phyloP scores from a whole-genome alignment of 2,888 invertebrate species.

The Coremacera marginata region DNA sequence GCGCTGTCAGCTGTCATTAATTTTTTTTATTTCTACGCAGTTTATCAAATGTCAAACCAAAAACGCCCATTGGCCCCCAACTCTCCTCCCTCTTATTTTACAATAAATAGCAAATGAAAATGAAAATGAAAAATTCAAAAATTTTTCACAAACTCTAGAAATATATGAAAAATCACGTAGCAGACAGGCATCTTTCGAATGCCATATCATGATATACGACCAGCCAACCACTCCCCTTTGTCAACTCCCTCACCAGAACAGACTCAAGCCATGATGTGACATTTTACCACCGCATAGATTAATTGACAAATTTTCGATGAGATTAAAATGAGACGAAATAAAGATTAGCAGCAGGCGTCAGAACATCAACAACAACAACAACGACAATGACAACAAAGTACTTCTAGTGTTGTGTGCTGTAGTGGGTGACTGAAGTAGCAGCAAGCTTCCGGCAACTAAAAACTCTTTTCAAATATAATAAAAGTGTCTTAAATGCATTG shows the following conservation, averaged over 20 bases:
- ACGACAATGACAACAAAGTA: not conserved
- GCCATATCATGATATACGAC: not conserved
- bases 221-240: too few relatives aligned
- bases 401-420: not conserved
- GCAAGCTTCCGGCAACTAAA: conserved; percentile 12
- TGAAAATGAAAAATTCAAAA: not conserved
- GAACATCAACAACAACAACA: not conserved
- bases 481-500: conserved; percentile 33
- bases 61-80: conserved; percentile 32
- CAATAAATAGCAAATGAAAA: not conserved
- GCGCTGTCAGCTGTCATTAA: conserved; percentile 39
- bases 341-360: conserved; percentile 18
- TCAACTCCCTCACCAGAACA: too few relatives aligned
- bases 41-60: conserved; percentile 41
- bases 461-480: conserved; percentile 31
- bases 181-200: not conserved
- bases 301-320: conserved; percentile 37
- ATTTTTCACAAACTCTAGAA: not conserved
- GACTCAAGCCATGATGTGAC: not conserved
- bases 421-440: conserved; percentile 8
- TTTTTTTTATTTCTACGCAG: conserved; percentile 35
- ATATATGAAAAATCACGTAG: conserved; percentile 35
- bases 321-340: conserved; percentile 31
- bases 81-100: not conserved
- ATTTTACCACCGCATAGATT: conserved; percentile 10